Percentiles rank a stretch among this genome's conserved stretches.
Conservation (phyloP, 2,888 invertebrate species). For the Omphaloscelis lunosa region DNA sequence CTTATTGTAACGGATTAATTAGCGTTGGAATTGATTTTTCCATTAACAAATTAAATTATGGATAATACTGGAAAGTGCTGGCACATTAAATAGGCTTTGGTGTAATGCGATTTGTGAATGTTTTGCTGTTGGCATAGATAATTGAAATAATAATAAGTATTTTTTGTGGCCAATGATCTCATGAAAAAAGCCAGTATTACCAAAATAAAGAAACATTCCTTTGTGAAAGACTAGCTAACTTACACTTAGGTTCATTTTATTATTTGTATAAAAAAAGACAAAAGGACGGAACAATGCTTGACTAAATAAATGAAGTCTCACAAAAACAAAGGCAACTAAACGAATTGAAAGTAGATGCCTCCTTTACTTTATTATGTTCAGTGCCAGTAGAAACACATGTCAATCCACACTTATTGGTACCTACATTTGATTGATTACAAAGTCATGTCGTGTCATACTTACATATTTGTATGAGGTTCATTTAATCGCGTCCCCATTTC, state of each 20-base stretch:
- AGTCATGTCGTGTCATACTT: conserved; percentile 26
- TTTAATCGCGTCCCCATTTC: conserved; percentile 36
- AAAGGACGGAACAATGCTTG: conserved; percentile 50
- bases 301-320: conserved; percentile 60
- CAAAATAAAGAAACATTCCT: conserved; percentile 42
- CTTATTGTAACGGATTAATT: conserved; percentile 57
- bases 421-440: conserved; percentile 63
- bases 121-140: background rate
- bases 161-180: background rate
- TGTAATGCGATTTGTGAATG: background rate
- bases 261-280: conserved; percentile 60
- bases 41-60: conserved; percentile 8
- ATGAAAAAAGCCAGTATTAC: conserved; percentile 17
- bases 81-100: background rate
- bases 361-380: conserved; percentile 59
- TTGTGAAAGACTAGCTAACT: conserved; percentile 45
- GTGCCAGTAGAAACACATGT: conserved; percentile 54
- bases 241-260: conserved; percentile 62
- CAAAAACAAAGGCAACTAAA: conserved; percentile 57
- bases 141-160: background rate
- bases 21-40: conserved; percentile 32
- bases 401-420: conserved; percentile 51
- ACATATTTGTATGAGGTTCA: conserved; percentile 28
- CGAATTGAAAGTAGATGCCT: conserved; percentile 57
- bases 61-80: background rate